phyloP scores from a whole-genome alignment of 2,797 vertebrate genomes.

The Gallirallus australis region DNA sequence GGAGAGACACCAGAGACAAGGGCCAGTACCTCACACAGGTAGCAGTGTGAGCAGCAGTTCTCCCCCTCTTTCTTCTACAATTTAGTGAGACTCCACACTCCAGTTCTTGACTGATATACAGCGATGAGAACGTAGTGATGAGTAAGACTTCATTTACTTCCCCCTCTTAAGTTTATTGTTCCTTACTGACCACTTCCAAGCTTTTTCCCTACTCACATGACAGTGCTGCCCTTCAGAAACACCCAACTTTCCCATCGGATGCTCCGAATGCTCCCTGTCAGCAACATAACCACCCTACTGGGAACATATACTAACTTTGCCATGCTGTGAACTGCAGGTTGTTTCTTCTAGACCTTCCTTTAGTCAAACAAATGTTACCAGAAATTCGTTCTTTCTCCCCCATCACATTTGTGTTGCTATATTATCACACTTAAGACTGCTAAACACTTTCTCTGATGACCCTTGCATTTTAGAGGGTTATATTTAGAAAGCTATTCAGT shows the following conservation, averaged over 20 bases:
- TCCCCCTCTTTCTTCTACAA: neutral
- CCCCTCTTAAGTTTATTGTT: neutral
- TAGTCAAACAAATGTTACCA: neutral
- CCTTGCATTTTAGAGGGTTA: neutral
- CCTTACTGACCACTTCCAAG: neutral
- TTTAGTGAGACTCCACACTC: neutral
- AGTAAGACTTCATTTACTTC: neutral
- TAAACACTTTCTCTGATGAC: neutral
- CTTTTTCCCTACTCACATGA: neutral
- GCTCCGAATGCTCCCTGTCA: neutral
- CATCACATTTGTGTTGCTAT: neutral
- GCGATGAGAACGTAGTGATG: rapidly evolving
- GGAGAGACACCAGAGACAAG: neutral
- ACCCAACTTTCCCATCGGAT: neutral
- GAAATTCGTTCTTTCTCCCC: neutral
- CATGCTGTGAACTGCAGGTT: neutral
- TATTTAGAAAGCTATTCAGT: neutral
- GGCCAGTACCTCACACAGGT: neutral
- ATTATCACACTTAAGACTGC: neutral
- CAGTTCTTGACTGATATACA: neutral
- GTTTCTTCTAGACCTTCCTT: neutral
- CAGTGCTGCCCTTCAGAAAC: neutral
- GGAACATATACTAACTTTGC: neutral
- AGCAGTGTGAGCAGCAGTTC: neutral
- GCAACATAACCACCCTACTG: neutral